Percentiles rank a stretch among this genome's conserved stretches.
Conservation (phyloP, 1,140 invertebrate species). For the Apolygus lucorum region DNA sequence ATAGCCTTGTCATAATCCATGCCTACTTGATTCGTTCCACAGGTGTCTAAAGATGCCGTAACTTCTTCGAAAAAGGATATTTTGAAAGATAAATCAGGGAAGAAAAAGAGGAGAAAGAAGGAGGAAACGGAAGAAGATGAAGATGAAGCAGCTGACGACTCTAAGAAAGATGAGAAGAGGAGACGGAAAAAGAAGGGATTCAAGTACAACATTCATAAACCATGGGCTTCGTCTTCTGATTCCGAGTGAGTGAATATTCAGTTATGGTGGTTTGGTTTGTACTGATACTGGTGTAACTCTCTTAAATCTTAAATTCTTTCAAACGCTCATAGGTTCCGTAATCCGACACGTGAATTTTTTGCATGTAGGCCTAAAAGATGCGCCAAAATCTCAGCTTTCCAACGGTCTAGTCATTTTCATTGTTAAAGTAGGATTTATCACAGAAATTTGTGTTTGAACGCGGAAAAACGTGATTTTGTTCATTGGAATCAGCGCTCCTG, state of each 20-base stretch:
- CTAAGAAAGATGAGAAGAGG: slow-evolving; percentile 27
- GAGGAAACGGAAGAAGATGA: slow-evolving; percentile 33
- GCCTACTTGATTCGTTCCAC: no score
- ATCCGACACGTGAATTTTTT: slow-evolving; percentile 4
- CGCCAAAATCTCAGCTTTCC: no score
- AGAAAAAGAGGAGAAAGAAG: slow-evolving; percentile 36
- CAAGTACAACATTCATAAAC: slow-evolving; percentile 46
- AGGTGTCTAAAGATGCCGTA: no score
- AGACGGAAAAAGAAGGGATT: slow-evolving; percentile 49
- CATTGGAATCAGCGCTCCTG: no score
- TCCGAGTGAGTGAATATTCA: slow-evolving; percentile 38
- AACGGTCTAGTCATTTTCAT: no score
- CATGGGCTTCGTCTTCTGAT: slow-evolving; percentile 58
- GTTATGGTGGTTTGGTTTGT: background rate
- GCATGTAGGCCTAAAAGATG: background rate
- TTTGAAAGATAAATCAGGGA: background rate
- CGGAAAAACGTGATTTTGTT: no score
- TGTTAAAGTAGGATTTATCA: no score
- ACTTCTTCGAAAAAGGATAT: background rate
- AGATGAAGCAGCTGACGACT: slow-evolving; percentile 17
- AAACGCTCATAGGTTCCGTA: no score
- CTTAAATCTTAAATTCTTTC: no score
- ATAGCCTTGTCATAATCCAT: no score
- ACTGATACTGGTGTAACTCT: no score
- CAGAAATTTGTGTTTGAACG: no score